Evolutionary conservation across 1,140 invertebrate genomes (phyloP).

Genomic region (Eriosoma lanigerum): DNA sequence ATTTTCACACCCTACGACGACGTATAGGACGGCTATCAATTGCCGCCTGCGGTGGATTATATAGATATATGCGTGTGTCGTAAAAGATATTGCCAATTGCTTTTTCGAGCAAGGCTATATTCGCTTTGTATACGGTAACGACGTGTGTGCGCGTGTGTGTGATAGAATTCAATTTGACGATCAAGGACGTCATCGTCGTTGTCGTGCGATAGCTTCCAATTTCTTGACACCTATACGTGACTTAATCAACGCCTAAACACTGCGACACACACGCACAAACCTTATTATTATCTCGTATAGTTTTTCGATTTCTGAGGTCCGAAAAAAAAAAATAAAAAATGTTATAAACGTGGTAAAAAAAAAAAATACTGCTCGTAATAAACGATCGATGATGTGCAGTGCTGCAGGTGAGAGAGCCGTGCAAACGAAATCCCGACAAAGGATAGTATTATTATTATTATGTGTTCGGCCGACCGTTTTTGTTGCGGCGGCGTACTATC

Average conservation of each 20-base stretch:
- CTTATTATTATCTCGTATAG: not conserved
- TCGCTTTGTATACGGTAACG: not conserved
- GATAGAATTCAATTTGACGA: conserved; percentile 47
- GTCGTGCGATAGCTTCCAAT: conserved; percentile 6
- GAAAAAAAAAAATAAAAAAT: conserved; percentile 1
- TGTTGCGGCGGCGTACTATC: not conserved
- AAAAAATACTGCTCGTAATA: not conserved
- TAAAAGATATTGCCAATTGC: conserved; percentile 23
- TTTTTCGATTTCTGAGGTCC: not conserved
- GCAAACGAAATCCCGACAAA: conserved; percentile 6
- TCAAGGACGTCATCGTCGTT: conserved; percentile 35
- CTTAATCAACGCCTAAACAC: conserved; percentile 12
- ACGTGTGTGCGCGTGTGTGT: not conserved
- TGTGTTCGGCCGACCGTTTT: conserved; percentile 1
- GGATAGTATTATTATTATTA: not conserved
- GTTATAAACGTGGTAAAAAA: not conserved
- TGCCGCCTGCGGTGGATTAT: not conserved
- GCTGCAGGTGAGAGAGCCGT: not conserved
- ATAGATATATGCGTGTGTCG: not conserved
- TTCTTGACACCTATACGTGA: conserved; percentile 42
- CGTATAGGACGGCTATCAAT: too few relatives aligned
- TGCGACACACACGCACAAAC: not conserved
- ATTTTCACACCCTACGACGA: not conserved
- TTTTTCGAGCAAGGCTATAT: conserved; percentile 44
- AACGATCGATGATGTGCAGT: conserved; percentile 2